A percentile compares a stretch with the other conserved stretches of the same genome.
Conservation (phyloP, 2,888 invertebrate species). For the Andrena praecox region DNA sequence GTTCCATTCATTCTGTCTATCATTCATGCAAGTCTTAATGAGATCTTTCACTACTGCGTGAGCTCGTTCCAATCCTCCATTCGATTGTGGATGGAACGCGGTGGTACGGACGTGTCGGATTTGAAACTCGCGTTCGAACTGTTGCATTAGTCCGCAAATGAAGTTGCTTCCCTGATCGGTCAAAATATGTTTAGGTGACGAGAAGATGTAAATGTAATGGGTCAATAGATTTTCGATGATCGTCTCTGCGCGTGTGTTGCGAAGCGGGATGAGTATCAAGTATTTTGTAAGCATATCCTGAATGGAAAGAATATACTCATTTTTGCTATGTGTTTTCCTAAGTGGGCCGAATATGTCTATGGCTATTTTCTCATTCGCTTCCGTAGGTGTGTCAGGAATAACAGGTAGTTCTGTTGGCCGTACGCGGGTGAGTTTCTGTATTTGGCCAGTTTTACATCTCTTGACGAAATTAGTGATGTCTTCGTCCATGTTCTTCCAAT, state of each 20-base stretch:
- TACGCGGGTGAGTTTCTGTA: background rate
- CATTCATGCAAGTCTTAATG: background rate
- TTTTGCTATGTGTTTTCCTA: background rate
- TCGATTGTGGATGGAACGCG: background rate
- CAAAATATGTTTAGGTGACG: slow-evolving; percentile 8
- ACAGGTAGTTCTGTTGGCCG: background rate
- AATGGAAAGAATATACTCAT: slow-evolving; percentile 14
- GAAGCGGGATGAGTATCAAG: background rate
- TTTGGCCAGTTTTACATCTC: background rate
- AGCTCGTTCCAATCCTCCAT: background rate
- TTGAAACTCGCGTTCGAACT: background rate
- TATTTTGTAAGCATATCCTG: background rate
- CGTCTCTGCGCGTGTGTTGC: background rate
- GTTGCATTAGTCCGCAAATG: slow-evolving; percentile 4
- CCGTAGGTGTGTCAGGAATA: background rate
- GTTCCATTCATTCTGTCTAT: slow-evolving; percentile 5
- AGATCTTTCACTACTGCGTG: background rate
- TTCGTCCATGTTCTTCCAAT: background rate
- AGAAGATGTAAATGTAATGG: background rate
- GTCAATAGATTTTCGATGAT: no score
- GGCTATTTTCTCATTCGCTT: background rate
- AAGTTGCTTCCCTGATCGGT: slow-evolving; percentile 2
- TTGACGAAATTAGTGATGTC: background rate
- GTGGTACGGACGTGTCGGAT: background rate
- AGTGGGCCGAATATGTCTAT: slow-evolving; percentile 5